Percentiles rank a stretch among this genome's conserved stretches.
These are phyloP conservation scores for Brachionus asplanchnoidis DNA, from an alignment of 1,140 invertebrate species.

Conservation along the genomic window DNA sequence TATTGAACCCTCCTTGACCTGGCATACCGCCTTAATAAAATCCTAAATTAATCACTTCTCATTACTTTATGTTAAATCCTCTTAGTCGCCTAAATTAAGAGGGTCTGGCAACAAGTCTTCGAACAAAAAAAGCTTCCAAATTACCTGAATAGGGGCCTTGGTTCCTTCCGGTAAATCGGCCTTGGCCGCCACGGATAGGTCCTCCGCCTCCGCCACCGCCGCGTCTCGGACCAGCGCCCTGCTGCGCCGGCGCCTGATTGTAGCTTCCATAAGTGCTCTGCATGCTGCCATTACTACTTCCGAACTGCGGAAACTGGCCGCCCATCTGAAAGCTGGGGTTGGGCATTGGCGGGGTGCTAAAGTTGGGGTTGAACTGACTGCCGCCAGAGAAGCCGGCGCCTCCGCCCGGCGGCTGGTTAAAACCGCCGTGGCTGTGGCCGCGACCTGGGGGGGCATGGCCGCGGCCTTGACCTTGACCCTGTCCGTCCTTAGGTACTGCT, in stretches of 20 bases:
- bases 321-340: neutral
- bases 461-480: conserved; percentile 61
- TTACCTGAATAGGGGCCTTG: conserved; percentile 37
- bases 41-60: neutral
- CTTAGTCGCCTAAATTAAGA: neutral
- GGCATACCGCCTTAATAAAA: conserved; percentile 3
- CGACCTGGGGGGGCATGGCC: neutral
- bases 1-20: conserved; percentile 5
- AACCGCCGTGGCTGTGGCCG: neutral
- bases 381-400: too few relatives aligned
- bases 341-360: neutral
- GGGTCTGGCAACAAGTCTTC: neutral
- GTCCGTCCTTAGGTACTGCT: conserved; percentile 56
- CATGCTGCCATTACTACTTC: neutral
- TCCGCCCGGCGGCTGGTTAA: neutral
- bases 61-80: neutral
- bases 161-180: neutral
- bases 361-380: neutral
- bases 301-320: neutral
- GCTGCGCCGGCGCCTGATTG: neutral
- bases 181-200: neutral
- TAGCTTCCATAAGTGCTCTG: conserved; percentile 25
- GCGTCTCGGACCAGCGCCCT: neutral
- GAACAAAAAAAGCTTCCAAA: neutral
- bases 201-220: neutral